Percentiles rank a stretch among this genome's conserved stretches.
These are phyloP conservation scores for Perccottus glenii DNA, from an alignment of 2,113 vertebrate species.

Conservation along the genomic window DNA sequence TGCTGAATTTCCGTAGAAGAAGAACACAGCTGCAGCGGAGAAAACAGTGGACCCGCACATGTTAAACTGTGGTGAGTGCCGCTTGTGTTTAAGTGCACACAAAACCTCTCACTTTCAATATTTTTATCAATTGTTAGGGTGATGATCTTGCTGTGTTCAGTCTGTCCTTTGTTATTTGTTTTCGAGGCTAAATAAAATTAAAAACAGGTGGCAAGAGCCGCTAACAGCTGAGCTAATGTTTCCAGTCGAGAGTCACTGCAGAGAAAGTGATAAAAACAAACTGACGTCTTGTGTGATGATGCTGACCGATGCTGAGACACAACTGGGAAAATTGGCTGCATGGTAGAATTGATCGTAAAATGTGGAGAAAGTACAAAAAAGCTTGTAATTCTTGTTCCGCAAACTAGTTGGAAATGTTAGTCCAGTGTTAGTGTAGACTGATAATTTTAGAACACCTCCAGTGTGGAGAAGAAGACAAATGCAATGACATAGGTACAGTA, in stretches of 20 bases:
- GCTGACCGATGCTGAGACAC: no score
- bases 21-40: background rate
- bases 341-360: no score
- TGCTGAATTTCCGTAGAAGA: background rate
- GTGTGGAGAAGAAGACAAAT: no score
- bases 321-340: no score
- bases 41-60: constrained; percentile 16
- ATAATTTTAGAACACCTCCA: no score
- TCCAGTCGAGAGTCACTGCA: background rate
- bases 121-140: background rate
- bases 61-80: constrained; percentile 4
- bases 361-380: no score
- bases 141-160: background rate
- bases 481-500: no score
- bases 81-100: background rate
- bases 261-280: background rate
- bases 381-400: no score
- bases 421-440: no score
- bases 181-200: background rate
- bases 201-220: constrained; percentile 6
- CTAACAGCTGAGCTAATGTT: background rate
- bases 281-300: no score
- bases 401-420: no score
- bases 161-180: background rate
- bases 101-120: background rate